A percentile compares a stretch with the other conserved stretches of the same genome.
Conservation (phyloP, 2,797 vertebrate species). For the Gadopsis bispinosus region DNA sequence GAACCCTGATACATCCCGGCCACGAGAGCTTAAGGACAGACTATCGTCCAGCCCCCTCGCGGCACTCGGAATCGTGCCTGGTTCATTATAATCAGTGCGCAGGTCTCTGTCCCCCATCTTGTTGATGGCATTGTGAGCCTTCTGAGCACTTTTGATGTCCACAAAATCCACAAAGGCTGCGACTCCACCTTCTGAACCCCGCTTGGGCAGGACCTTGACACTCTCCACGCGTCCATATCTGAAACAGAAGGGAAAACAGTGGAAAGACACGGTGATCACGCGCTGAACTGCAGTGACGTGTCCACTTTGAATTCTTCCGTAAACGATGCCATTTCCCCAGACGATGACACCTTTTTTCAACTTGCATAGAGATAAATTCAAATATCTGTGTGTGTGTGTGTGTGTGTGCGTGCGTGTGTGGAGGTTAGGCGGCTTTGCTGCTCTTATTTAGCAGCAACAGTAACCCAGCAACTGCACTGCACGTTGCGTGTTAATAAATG, state of each 20-base stretch:
- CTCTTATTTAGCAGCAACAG: slow-evolving; percentile 82
- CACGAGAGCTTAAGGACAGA: slow-evolving; percentile 93
- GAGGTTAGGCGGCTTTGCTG: slow-evolving; percentile 34
- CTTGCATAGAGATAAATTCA: slow-evolving; percentile 1
- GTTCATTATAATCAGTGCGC: slow-evolving; percentile 99
- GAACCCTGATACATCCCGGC: slow-evolving; percentile 99
- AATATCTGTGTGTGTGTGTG: background rate
- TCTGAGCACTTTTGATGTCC: slow-evolving; percentile 99
- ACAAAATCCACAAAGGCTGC: slow-evolving; percentile 99
- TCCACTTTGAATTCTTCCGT: background rate
- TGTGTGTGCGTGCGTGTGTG: background rate
- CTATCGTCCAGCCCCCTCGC: slow-evolving; percentile 98
- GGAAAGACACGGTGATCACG: slow-evolving; percentile 23
- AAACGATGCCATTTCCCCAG: slow-evolving; percentile 1
- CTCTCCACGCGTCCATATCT: slow-evolving; percentile 99
- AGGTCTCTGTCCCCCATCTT: slow-evolving; percentile 99
- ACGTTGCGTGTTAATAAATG: slow-evolving; percentile 62
- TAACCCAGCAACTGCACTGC: slow-evolving; percentile 87
- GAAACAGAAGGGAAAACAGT: slow-evolving; percentile 77
- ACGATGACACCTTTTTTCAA: background rate
- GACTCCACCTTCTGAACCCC: slow-evolving; percentile 98
- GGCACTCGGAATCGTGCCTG: slow-evolving; percentile 97
- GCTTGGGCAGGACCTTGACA: slow-evolving; percentile 99
- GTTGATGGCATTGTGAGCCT: slow-evolving; percentile 99
- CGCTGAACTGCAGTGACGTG: background rate